Percentiles rank a stretch among this genome's conserved stretches.
These are phyloP conservation scores for Neuroterus valhalla DNA, from an alignment of 1,140 invertebrate genomes.

Conservation along the genomic window DNA sequence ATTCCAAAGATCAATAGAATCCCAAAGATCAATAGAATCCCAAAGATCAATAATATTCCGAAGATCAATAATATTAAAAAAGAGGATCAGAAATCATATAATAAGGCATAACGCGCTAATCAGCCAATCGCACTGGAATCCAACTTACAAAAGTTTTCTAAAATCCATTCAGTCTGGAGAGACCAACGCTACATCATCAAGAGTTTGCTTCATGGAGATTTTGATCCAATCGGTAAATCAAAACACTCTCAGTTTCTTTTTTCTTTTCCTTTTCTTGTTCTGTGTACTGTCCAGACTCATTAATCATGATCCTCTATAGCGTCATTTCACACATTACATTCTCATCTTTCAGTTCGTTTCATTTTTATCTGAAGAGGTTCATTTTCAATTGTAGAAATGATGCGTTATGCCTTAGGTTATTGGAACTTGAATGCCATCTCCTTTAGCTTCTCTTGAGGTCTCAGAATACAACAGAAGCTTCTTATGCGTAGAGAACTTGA, in stretches of 20 bases:
- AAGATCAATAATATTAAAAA: not conserved
- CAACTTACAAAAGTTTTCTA: not conserved
- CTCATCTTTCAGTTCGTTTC: too few species aligned
- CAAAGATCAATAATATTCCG: not conserved
- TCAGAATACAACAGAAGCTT: conserved; percentile 27
- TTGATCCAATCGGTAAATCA: conserved; percentile 7
- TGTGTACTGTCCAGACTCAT: not conserved
- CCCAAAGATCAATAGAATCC: not conserved
- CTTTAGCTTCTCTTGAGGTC: not conserved
- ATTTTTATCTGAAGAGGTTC: too few species aligned
- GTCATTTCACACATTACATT: too few species aligned
- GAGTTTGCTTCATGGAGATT: not conserved
- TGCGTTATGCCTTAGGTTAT: conserved; percentile 15
- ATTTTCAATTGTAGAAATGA: not conserved
- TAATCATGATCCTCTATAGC: not conserved
- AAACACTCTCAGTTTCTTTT: conserved; percentile 13
- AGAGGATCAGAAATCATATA: not conserved
- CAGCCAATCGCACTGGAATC: not conserved
- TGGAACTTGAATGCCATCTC: not conserved
- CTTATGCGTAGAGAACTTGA: conserved; percentile 12
- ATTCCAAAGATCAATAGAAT: not conserved
- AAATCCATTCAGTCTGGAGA: conserved; percentile 15
- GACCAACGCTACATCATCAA: not conserved
- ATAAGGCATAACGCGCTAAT: conserved; percentile 16
- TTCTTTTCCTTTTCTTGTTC: not conserved